Conservation (phyloP, 2,888 invertebrate species). For the Polyommatus icarus region DNA sequence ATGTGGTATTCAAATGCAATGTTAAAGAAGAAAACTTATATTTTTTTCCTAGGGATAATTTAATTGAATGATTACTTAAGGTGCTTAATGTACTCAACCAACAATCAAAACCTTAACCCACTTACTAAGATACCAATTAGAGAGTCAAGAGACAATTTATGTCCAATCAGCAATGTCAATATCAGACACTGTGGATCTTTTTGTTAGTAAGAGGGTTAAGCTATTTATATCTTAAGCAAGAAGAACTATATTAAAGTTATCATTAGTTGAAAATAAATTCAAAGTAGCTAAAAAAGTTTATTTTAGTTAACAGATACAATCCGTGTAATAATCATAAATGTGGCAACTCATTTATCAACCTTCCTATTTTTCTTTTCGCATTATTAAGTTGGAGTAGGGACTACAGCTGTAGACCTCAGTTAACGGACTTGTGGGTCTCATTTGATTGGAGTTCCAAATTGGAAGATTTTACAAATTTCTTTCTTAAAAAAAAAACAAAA, state of each 20-base stretch:
- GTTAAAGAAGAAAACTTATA: background rate
- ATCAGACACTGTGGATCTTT: background rate
- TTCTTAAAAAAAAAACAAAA: too few species aligned
- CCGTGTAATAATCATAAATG: too few species aligned
- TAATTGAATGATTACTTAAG: background rate
- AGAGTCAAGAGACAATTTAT: too few species aligned
- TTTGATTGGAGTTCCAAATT: too few species aligned
- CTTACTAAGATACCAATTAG: background rate
- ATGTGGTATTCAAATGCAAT: conserved; percentile 22
- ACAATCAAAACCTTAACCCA: background rate
- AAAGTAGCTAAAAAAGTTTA: background rate
- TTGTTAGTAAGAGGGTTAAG: background rate
- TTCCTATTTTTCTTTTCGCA: too few species aligned
- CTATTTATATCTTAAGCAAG: background rate
- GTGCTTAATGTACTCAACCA: background rate
- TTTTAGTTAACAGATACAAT: too few species aligned
- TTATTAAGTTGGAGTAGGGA: too few species aligned
- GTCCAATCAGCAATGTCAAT: background rate
- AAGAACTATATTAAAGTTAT: background rate
- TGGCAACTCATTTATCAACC: too few species aligned
- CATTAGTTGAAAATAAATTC: background rate
- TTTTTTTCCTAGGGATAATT: background rate
- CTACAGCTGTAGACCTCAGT: too few species aligned
- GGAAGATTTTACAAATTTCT: too few species aligned
- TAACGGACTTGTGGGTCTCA: too few species aligned